Evolutionary conservation across 2,797 vertebrate species (phyloP), one percentile per base, ranked within the genome.

Genomic region (Garrulus glandarius): DNA sequence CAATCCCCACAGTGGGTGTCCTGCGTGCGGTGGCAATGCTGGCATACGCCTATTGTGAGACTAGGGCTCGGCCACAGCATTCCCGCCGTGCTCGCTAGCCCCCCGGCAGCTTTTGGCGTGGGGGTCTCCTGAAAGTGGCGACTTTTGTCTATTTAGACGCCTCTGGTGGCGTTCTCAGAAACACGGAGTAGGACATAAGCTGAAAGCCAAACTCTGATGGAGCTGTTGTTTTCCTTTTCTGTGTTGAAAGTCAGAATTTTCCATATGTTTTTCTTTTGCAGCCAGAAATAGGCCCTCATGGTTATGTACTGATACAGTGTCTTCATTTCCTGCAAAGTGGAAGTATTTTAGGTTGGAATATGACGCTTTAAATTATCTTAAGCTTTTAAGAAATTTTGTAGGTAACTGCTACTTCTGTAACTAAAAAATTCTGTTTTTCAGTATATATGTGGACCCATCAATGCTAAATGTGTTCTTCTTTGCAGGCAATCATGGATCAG

Each of bases 401-500:
- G 23, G 43, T 46, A 37, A 52, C 5, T 29, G 23, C 11, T 79
- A 6, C 5, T 72, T 43, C 7, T 37, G 18, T 22, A 61, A 36
- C 13, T 12, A 4, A 79, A 71, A 64, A 34, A 11, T 0, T 18
- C 1, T 17, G 3, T 0, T 12, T 71, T 56, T 43, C 4, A 4
- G 11, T 32, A 7, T 13, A 1, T 13, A 5, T 0, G 1, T 43
- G 22, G 15, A 36, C 21, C 18, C 3, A 1, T n/a, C 11, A 9
- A 6, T 37, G 11, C 20, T 34, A 46, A 89, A 30, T 26, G 20
- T 0, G 0, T 59, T 44, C 3, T 3, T 52, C 21, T 30, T 41
- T 41, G 37, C 76, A 97, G 96, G 67, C 64, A 63, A 1, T 56
- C 97, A 99, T 99, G 99, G 99, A 99, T 95, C 99, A 99, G 97